Evolutionary conservation across 2,888 invertebrate species (phyloP).

Genomic region (Archaeoteleia sp.): DNA sequence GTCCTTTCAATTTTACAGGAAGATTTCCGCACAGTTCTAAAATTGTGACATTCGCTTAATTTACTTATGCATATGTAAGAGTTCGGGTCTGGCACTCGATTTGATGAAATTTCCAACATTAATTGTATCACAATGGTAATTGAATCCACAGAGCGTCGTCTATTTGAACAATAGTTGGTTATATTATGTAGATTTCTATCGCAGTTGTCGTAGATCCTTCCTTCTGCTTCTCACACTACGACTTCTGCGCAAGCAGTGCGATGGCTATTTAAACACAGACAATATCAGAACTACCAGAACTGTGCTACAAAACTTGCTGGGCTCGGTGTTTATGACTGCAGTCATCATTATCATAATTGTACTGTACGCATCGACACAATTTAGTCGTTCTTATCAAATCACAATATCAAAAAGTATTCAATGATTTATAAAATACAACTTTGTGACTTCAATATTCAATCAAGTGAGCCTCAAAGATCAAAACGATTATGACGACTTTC

Average conservation of each 20-base stretch:
- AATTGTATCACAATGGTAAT: conserved; percentile 76
- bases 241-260: conserved; percentile 61
- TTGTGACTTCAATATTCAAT: too few relatives aligned
- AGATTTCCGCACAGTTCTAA: conserved; percentile 59
- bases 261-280: conserved; percentile 75
- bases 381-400: too few relatives aligned
- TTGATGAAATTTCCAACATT: conserved; percentile 76
- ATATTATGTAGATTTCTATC: conserved; percentile 75
- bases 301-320: conserved; percentile 64
- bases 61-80: conserved; percentile 74
- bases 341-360: conserved; percentile 73
- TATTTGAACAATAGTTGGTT: conserved; percentile 76
- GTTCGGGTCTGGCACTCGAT: conserved; percentile 71
- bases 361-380: conserved; percentile 50
- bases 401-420: too few relatives aligned
- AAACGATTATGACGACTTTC: too few relatives aligned
- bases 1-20: conserved; percentile 34
- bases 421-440: too few relatives aligned
- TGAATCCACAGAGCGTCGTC: conserved; percentile 75
- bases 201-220: conserved; percentile 66
- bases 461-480: too few relatives aligned
- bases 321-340: conserved; percentile 54
- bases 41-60: conserved; percentile 69
- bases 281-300: conserved; percentile 73
- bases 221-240: conserved; percentile 55